A percentile compares a stretch with the other conserved stretches of the same genome.
phyloP scores from a whole-genome alignment of 2,113 vertebrate genomes.

The Apteryx mantelli region DNA sequence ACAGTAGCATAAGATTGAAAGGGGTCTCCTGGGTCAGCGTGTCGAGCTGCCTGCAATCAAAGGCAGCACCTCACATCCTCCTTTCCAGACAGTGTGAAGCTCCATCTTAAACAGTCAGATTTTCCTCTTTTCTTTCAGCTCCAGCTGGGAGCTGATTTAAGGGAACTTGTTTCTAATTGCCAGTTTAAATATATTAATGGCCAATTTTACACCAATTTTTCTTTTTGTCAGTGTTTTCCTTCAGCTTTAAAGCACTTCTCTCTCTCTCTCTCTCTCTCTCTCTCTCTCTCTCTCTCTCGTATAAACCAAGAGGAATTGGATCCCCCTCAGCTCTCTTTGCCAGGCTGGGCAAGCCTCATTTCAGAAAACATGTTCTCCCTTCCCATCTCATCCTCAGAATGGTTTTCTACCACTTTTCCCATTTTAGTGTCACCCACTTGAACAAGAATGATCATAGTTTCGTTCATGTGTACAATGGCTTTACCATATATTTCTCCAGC shows the following conservation, averaged over 20 bases:
- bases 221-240: background rate
- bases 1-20: background rate
- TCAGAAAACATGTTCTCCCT: background rate
- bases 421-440: background rate
- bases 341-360: background rate
- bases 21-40: fast-evolving
- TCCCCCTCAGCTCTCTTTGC: background rate
- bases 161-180: background rate
- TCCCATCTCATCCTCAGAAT: background rate
- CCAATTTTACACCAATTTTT: background rate
- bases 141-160: background rate
- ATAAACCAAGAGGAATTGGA: background rate
- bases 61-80: background rate
- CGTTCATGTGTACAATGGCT: background rate
- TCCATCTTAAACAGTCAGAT: background rate
- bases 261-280: background rate
- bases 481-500: background rate
- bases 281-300: background rate
- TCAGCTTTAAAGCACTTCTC: background rate
- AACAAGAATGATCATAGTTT: background rate
- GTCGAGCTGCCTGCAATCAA: background rate
- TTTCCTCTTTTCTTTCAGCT: background rate
- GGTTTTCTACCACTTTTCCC: background rate
- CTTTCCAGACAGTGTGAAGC: background rate
- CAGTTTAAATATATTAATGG: conserved; percentile 17